A percentile compares a stretch with the other conserved stretches of the same genome.
These are phyloP conservation scores for Hydrozoanthus tunicans DNA, from an alignment of 64 coral and sea anemone species.

Conservation along the genomic window DNA sequence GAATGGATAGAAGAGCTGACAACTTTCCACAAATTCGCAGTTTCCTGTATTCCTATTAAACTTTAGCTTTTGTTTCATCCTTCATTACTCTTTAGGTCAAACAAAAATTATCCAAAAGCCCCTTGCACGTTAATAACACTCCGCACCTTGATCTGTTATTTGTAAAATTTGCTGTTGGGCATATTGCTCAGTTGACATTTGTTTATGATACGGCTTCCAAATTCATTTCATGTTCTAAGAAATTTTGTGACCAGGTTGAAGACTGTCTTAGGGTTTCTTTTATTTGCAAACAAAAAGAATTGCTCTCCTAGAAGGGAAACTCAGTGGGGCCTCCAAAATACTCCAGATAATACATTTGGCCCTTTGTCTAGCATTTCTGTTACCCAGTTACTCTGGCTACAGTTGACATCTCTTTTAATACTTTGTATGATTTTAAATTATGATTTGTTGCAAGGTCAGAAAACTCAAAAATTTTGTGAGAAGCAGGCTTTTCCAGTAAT, in stretches of 20 bases:
- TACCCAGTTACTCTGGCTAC: not conserved
- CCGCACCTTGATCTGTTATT: not conserved
- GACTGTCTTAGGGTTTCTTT: not conserved
- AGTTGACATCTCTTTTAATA: not conserved
- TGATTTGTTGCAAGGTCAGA: not conserved
- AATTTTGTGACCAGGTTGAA: not conserved
- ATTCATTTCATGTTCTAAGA: not conserved
- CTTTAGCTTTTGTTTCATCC: not conserved
- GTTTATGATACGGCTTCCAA: not conserved
- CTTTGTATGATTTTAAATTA: not conserved
- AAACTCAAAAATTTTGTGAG: not conserved
- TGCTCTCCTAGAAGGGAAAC: not conserved
- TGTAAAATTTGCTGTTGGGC: not conserved
- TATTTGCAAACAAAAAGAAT: not conserved
- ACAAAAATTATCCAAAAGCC: not conserved
- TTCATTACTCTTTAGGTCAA: not conserved
- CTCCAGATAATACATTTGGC: not conserved
- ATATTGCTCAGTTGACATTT: not conserved
- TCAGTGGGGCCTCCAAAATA: not conserved
- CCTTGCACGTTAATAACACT: not conserved
- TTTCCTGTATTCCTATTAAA: not conserved
- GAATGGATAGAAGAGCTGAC: no score
- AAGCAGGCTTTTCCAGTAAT: not conserved
- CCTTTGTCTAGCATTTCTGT: slow-evolving; percentile 27
- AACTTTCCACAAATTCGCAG: not conserved